These are phyloP conservation scores for Phyllotreta striolata DNA, from an alignment of 2,888 invertebrate genomes.

Conservation along the genomic window DNA sequence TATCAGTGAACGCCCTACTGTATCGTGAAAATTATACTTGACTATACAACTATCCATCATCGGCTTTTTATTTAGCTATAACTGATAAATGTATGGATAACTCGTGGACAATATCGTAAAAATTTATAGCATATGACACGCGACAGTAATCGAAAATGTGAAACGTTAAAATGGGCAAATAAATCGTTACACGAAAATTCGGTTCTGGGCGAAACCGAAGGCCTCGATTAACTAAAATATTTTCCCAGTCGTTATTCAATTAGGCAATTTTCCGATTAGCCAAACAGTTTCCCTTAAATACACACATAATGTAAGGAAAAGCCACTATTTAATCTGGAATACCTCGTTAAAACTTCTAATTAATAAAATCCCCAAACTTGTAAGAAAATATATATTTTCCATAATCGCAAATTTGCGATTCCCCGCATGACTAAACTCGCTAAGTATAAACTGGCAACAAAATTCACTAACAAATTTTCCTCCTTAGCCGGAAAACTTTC, in stretches of 20 bases:
- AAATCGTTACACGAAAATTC: no score
- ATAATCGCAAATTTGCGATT: slow-evolving; percentile 60
- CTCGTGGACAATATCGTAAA: slow-evolving; percentile 33
- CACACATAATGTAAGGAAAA: slow-evolving; percentile 30
- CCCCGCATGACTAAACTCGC: slow-evolving; percentile 60
- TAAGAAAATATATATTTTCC: slow-evolving; percentile 54
- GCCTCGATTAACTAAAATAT: no score
- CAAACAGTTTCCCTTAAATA: no score
- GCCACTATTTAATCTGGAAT: slow-evolving; percentile 40
- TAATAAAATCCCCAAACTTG: slow-evolving; percentile 44
- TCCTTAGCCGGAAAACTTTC: slow-evolving; percentile 42
- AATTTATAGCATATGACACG: slow-evolving; percentile 17
- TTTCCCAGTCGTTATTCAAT: no score
- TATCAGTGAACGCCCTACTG: background rate
- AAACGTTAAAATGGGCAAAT: no score
- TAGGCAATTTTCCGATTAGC: no score
- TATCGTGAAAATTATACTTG: slow-evolving; percentile 24
- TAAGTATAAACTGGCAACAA: slow-evolving; percentile 58
- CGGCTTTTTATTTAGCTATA: slow-evolving; percentile 41
- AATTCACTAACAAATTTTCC: slow-evolving; percentile 54
- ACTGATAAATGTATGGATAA: slow-evolving; percentile 42
- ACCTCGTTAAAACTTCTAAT: slow-evolving; percentile 47
- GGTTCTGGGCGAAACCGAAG: no score
- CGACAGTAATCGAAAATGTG: background rate
- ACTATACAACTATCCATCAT: slow-evolving; percentile 43